A percentile compares a stretch with the other conserved stretches of the same genome.
phyloP scores from a whole-genome alignment of 2,113 vertebrate genomes.

The Tetrao urogallus region DNA sequence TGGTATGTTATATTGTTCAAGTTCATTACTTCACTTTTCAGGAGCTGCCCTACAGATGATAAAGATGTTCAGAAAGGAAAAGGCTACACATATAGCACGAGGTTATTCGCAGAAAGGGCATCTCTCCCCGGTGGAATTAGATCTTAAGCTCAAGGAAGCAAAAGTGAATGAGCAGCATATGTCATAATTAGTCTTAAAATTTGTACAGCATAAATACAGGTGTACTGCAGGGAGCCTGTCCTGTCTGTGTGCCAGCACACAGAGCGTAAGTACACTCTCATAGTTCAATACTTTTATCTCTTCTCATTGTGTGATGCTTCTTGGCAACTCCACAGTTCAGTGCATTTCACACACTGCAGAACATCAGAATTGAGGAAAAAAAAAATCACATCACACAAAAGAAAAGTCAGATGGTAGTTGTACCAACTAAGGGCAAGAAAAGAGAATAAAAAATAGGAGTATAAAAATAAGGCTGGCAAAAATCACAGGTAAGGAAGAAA shows the following conservation, averaged over 20 bases:
- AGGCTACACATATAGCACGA: not conserved
- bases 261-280: not conserved
- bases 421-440: not conserved
- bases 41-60: not conserved
- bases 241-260: conserved; percentile 6
- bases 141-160: not conserved
- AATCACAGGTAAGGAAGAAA: not conserved
- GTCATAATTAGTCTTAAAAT: conserved; percentile 18
- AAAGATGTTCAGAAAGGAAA: not conserved
- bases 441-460: not conserved
- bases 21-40: not conserved
- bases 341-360: conserved; percentile 21
- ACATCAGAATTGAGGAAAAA: not conserved
- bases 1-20: not conserved
- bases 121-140: not conserved
- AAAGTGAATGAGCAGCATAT: not conserved
- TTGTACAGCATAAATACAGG: not conserved
- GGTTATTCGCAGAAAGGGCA: not conserved
- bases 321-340: conserved; percentile 46
- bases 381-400: not conserved
- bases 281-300: conserved; percentile 40
- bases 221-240: not conserved
- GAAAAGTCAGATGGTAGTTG: conserved; percentile 26
- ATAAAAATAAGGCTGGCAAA: not conserved
- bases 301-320: conserved; percentile 19